A percentile compares a stretch with the other conserved stretches of the same genome.
Conservation (phyloP, 2,113 vertebrate species). For the Noctilio leporinus region DNA sequence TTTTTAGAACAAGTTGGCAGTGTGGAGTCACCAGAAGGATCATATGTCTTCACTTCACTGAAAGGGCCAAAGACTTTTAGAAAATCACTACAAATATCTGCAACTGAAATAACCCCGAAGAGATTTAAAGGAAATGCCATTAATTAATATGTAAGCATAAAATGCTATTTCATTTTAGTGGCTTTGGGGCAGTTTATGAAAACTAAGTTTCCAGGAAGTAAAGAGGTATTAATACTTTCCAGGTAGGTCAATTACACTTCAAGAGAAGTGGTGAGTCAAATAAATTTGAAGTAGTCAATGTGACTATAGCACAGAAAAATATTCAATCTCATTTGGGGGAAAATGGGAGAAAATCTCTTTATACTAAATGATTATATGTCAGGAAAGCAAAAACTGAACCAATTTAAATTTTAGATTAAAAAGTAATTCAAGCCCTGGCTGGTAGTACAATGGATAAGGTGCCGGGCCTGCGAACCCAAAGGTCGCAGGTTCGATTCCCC, state of each 20-base stretch:
- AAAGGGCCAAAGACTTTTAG: slow-evolving; percentile 36
- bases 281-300: background rate
- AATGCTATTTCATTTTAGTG: background rate
- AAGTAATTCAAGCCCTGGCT: too few relatives aligned
- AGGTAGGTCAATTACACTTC: background rate
- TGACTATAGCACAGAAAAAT: background rate
- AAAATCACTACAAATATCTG: slow-evolving; percentile 2
- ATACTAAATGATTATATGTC: background rate
- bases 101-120: background rate
- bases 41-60: slow-evolving; percentile 92
- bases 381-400: background rate
- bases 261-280: background rate
- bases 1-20: slow-evolving; percentile 91
- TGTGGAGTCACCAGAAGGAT: slow-evolving; percentile 93
- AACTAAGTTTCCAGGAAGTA: slow-evolving; percentile 9
- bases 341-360: background rate
- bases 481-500: too few relatives aligned
- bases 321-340: background rate
- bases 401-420: background rate
- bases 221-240: background rate
- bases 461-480: too few relatives aligned
- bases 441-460: too few relatives aligned
- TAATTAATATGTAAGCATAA: background rate
- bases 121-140: slow-evolving; percentile 10
- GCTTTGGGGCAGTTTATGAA: background rate